phyloP scores from a whole-genome alignment of 2,113 vertebrate species.

The Dasyurus viverrinus region DNA sequence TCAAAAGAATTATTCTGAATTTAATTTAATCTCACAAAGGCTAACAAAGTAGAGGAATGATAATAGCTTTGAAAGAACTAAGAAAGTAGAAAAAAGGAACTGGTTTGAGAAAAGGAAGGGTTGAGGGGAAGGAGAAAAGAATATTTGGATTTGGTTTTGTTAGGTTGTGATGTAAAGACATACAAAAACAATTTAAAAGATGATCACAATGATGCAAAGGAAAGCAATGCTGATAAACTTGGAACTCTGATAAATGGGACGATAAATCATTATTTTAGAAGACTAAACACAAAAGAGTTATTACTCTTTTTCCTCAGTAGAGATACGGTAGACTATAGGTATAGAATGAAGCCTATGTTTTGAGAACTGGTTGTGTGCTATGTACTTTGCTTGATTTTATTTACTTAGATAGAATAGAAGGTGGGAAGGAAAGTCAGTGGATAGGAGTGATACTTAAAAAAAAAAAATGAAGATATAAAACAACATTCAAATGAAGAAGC shows the following conservation, averaged over 20 bases:
- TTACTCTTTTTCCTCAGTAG: not conserved
- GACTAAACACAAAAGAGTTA: not conserved
- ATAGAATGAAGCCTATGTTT: not conserved
- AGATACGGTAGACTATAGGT: not conserved
- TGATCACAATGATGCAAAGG: not conserved
- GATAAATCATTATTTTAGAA: not conserved
- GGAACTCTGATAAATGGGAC: not conserved
- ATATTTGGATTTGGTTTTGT: not conserved
- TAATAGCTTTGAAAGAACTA: not conserved
- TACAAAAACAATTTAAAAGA: constrained; percentile 1
- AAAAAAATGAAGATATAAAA: not conserved
- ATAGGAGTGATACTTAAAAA: not conserved
- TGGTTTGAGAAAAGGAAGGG: not conserved
- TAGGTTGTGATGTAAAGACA: not conserved
- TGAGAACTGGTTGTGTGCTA: not conserved
- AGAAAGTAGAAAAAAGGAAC: not conserved
- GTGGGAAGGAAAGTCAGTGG: not conserved
- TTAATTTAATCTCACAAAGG: not conserved
- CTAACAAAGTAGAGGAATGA: not conserved
- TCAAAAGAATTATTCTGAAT: not conserved
- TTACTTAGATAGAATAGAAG: not conserved
- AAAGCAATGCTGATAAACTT: not conserved
- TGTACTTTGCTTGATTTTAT: not conserved
- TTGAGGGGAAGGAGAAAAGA: not conserved
- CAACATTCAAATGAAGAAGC: not conserved